Conservation (phyloP, 1,140 invertebrate genomes). For the Brachystomella parvula region DNA sequence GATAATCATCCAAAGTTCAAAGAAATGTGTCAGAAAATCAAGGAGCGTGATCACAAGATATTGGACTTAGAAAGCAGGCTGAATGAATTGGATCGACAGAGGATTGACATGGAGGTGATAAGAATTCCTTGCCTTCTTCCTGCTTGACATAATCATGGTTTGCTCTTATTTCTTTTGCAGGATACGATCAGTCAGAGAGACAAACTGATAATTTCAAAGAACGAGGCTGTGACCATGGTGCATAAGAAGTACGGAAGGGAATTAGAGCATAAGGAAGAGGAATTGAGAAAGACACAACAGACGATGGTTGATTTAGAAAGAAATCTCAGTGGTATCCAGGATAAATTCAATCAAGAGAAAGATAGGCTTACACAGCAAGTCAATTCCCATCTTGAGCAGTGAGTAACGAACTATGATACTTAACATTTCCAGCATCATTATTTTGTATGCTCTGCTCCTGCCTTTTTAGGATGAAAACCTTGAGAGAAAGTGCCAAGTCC, state of each 20-base stretch:
- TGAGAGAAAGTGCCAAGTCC: background rate
- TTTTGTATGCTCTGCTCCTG: too few species aligned
- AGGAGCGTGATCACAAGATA: slow-evolving; percentile 24
- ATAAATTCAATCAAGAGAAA: slow-evolving; percentile 23
- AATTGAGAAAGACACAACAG: slow-evolving; percentile 24
- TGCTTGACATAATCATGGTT: too few species aligned
- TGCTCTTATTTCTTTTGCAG: slow-evolving; percentile 13
- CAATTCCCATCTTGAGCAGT: too few species aligned
- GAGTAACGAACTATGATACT: too few species aligned
- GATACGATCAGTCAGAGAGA: slow-evolving; percentile 24
- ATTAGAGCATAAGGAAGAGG: slow-evolving; percentile 20
- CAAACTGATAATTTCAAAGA: slow-evolving; percentile 27
- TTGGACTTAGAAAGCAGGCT: slow-evolving; percentile 23
- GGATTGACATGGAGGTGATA: slow-evolving; percentile 23
- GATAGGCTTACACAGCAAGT: slow-evolving; percentile 8
- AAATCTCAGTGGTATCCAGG: slow-evolving; percentile 22
- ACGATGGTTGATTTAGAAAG: slow-evolving; percentile 24
- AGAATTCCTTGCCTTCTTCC: too few species aligned
- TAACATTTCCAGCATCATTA: too few species aligned
- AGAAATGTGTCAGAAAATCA: slow-evolving; percentile 29
- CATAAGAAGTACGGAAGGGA: slow-evolving; percentile 25
- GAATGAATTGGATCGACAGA: slow-evolving; percentile 17
- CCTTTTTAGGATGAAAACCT: background rate
- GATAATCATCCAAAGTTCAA: slow-evolving; percentile 23
- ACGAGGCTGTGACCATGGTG: slow-evolving; percentile 27